A percentile compares a stretch with the other conserved stretches of the same genome.
Evolutionary conservation across 2,888 invertebrate species (phyloP).

Genomic region (Lissonota sp.): DNA sequence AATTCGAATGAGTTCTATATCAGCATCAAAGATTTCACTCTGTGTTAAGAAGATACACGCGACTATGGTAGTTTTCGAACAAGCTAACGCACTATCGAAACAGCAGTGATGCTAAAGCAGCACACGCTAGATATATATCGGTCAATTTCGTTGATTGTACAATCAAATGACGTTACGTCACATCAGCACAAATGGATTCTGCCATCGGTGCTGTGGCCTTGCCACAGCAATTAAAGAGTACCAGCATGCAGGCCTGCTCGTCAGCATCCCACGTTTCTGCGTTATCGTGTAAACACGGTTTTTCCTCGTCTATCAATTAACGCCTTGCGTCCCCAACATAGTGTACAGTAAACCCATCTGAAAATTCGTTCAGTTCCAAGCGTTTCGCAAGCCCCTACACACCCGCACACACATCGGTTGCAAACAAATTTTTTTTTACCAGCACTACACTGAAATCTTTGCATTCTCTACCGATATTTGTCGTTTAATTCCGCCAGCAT

Average conservation of each 20-base stretch:
- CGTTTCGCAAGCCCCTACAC: background rate
- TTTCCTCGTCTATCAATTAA: constrained; percentile 67
- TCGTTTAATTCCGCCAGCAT: no score
- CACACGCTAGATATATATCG: background rate
- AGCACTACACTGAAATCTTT: no score
- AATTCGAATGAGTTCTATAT: no score
- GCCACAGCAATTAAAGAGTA: constrained; percentile 31
- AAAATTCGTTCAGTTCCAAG: constrained; percentile 27
- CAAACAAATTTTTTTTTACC: background rate
- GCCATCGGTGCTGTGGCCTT: constrained; percentile 37
- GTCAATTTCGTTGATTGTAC: constrained; percentile 46
- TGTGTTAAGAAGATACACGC: no score
- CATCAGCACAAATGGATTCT: constrained; percentile 66
- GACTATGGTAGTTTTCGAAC: no score
- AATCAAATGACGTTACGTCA: constrained; percentile 59
- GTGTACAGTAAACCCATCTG: constrained; percentile 23
- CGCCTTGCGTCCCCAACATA: constrained; percentile 14
- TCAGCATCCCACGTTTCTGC: constrained; percentile 47
- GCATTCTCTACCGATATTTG: no score
- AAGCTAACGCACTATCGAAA: no score
- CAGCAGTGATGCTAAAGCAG: no score
- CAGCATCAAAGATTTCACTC: no score
- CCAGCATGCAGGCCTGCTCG: constrained; percentile 47
- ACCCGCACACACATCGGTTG: background rate
- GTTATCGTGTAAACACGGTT: constrained; percentile 51